Evolutionary conservation across 1,140 invertebrate species (phyloP).

Genomic region (Drosophila insularis): DNA sequence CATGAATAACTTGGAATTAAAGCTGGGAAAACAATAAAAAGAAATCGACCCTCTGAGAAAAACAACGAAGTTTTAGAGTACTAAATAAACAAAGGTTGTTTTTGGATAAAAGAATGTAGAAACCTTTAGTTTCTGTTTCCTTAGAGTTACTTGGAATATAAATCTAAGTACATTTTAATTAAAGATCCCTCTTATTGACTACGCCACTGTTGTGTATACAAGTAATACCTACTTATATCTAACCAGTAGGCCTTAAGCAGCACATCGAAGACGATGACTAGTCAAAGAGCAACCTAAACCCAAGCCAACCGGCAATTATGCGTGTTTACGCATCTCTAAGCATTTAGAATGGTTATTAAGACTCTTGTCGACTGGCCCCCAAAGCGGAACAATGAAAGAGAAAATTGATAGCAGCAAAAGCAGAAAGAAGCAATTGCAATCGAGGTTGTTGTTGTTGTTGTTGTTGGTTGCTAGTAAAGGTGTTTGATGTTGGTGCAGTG

Average conservation of each 20-base stretch:
- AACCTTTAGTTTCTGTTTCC: too few relatives aligned
- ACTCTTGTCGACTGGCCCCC: conserved; percentile 8
- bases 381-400: conserved; percentile 72
- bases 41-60: too few relatives aligned
- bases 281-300: conserved; percentile 5
- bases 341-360: conserved; percentile 62
- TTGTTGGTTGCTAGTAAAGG: conserved; percentile 12
- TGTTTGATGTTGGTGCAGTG: conserved; percentile 19
- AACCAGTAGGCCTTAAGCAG: conserved; percentile 33
- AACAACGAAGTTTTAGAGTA: too few relatives aligned
- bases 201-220: not conserved
- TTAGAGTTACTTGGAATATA: too few relatives aligned
- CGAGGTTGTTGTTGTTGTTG: conserved; percentile 19
- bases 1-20: too few relatives aligned
- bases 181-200: not conserved
- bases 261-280: conserved; percentile 24
- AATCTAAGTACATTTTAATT: too few relatives aligned
- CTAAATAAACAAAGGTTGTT: too few relatives aligned
- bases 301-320: conserved; percentile 27
- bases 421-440: conserved; percentile 65
- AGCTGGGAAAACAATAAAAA: too few relatives aligned
- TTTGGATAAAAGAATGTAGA: too few relatives aligned
- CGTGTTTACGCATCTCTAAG: conserved; percentile 62
- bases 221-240: not conserved
- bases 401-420: conserved; percentile 71